Evolutionary conservation across 2,113 vertebrate genomes (phyloP), one percentile per base, ranked within the genome.

Genomic region (Coracopsis vasa): DNA sequence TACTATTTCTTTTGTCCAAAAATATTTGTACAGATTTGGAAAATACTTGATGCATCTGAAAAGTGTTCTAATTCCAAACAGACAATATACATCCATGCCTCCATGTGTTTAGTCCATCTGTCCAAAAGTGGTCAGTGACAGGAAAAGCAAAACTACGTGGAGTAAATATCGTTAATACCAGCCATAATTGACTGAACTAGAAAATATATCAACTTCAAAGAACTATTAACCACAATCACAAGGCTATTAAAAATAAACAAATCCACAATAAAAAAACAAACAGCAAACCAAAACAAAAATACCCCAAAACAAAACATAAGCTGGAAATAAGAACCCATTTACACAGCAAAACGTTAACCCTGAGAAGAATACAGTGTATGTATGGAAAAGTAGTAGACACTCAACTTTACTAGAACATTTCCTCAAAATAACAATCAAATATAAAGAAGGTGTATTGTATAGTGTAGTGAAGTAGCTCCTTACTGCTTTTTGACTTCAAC

Each of bases 381-480:
- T 37, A 35, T 15, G 12, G 23, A 33, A 73, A 90, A 73, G 7
- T 10, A 73, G 28, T 9, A 77, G n/a, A 53, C 47, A 31, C 45
- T 10, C 20, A 54, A 21, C 6, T 92, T 80, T 29, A 60, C 17
- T 35, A 13, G 27, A 90, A 66, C 5, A 10, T 23, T n/a, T 75
- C 35, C 42, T 85, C 35, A 72, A 50, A 77, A 47, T 29, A 29
- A 11, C 9, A 65, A 12, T 20, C 16, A 80, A 78, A 27, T 17
- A 10, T 3, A 50, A 83, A 81, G 53, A 56, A 53, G 4, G 4
- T 37, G 2, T 3, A 11, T 11, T 45, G 27, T 24, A 19, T 65
- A 21, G 3, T 1, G 0, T 21, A 8, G 1, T 1, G 0, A 19
- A 8, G 1, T 13, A 64, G 10, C 9, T 72, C 11, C 39, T 75